Base-by-base conservation (phyloP, 2,797 vertebrate genomes). In the Kryptolebias ocellatus region DNA sequence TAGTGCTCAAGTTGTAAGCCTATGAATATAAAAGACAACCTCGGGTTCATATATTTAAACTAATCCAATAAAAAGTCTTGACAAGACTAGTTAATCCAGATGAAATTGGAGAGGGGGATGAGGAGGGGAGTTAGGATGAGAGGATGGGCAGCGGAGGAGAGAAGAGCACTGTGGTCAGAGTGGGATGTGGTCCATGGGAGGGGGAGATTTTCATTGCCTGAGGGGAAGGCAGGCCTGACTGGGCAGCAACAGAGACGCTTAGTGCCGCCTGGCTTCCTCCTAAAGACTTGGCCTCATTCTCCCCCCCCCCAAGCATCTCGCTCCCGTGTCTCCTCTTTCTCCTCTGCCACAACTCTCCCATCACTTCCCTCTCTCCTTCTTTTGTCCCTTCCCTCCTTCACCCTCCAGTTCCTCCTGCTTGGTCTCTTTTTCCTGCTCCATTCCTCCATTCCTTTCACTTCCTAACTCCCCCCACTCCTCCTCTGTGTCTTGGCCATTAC, bases 231-330 rank as follows among this genome's bases (percentile, higher is more conserved):
- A 94, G 92, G 95, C 96, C 94, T 98, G 95, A 98, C 96, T 97
- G 96, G 96, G 94, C 95, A 92, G 91, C 94, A 93, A 97, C 96
- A 96, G 93, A 95, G 93, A 95, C 88, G 95, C 95, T 98, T 97
- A 98, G 96, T 99, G 96, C 96, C 94, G 97, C 96, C 95, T 95
- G 95, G 95, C 94, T 96, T 95, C 95, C 93, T 94, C 93, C 94
- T 94, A 98, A 98, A 97, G 96, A 94, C 95, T 87, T 74, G 90
- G 88, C 90, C 95, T 94, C 91, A 92, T 39, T n/a, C n/a, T n/a
- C 11, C 94, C 87, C 88, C 1, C 53, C 93, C 47, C 93, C 93
- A 84, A 84, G 92, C 94, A 94, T 95, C 93, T 89, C 87, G 75
- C 92, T 92, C 90, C 78, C n/a, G 60, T 85, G 84, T 92, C 93